Evolutionary conservation across 2,113 vertebrate genomes (phyloP), one percentile per base, ranked within the genome.

Genomic region (Rhinopomastus cyanomelas): DNA sequence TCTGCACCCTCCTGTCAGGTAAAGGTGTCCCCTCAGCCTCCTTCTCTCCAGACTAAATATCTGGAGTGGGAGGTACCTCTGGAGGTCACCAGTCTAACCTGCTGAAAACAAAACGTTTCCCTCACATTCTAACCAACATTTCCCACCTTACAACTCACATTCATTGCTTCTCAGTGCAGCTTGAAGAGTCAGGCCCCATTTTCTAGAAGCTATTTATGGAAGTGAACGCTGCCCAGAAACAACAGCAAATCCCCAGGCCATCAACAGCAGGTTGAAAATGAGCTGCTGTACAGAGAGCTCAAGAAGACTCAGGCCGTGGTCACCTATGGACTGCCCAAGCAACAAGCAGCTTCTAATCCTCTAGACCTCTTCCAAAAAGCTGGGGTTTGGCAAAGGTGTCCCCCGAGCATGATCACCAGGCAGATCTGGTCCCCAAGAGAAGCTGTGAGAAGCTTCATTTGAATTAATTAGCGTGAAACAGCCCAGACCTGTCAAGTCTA

Each of bases 41-140:
- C n/a, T n/a, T n/a, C n/a, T n/a, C n/a, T n/a, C n/a, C n/a, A n/a
- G n/a, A n/a, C n/a, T n/a, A n/a, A n/a, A n/a, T 11, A 4, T 6
- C 12, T 13, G 3, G 37, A 12, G 5, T 7, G 20, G n/a, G 29
- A 64, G 17, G 51, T 65, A 44, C 20, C 34, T n/a, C 64, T 13
- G 30, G 22, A 85, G 30, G 11, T 13, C 51, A 42, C n/a, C 39
- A 81, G 39, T 8, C 39, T 65, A 44, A n/a, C 32, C 68, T 36
- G 2, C 3, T 8, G 26, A 12, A 25, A 19, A 20, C 19, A 32
- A 30, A 48, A 16, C 0, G 1, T 19, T 14, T 10, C 16, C 15
- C 39, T 65, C 9, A 3, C 22, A 29, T 3, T 26, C 74, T 48
- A 9, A 25, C 5, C 5, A n/a, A 25, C 34, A n/a, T 14, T 42